Conservation (phyloP, 2,113 vertebrate species). For the Furnarius figulus region DNA sequence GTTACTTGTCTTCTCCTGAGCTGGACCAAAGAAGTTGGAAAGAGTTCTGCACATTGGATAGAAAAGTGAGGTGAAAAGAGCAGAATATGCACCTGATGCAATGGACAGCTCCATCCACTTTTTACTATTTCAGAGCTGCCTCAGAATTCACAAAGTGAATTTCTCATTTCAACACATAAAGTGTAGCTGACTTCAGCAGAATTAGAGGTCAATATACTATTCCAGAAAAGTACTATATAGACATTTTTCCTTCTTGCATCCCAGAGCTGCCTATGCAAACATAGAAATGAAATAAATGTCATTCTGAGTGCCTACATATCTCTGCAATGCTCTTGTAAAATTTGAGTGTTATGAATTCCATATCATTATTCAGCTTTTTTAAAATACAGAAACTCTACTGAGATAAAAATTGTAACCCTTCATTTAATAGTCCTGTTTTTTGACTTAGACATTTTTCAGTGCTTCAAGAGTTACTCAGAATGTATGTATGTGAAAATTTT, state of each 20-base stretch:
- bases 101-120: rapidly evolving
- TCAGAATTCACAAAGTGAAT: not conserved
- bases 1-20: not conserved
- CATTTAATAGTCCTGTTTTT: not conserved
- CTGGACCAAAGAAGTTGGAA: not conserved
- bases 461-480: not conserved
- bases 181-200: not conserved
- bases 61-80: not conserved
- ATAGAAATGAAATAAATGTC: not conserved
- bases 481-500: not conserved
- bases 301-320: not conserved
- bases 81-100: not conserved
- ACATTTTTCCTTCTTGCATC: not conserved
- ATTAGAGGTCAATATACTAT: not conserved
- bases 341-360: not conserved
- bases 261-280: not conserved
- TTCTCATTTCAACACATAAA: not conserved
- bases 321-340: not conserved
- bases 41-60: not conserved
- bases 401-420: not conserved
- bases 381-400: not conserved
- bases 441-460: not conserved
- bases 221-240: not conserved
- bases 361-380: not conserved
- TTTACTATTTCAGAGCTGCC: not conserved